Percentiles rank a stretch among this genome's conserved stretches.
These are phyloP conservation scores for Sebastes steindachneri DNA, from an alignment of 2,797 vertebrate species.

Conservation along the genomic window DNA sequence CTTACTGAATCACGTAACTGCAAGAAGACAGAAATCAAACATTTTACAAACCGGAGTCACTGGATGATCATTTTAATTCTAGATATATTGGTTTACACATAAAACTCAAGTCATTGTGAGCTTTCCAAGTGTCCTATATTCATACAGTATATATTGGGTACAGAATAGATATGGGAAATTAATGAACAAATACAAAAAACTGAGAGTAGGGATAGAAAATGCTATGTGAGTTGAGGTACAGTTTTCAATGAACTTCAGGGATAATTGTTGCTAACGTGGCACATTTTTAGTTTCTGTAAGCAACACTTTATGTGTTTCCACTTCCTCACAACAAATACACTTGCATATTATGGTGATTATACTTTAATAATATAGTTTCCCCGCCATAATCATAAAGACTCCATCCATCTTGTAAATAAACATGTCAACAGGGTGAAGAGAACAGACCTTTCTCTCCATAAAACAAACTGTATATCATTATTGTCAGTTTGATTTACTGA, in stretches of 20 bases:
- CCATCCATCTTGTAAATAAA: conserved; percentile 31
- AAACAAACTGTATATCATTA: conserved; percentile 31
- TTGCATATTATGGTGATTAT: conserved; percentile 27
- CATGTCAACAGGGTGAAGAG: conserved; percentile 9
- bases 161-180: not conserved
- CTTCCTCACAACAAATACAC: conserved; percentile 21
- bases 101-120: not conserved
- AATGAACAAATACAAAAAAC: not conserved
- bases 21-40: not conserved
- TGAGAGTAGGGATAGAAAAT: not conserved
- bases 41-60: not conserved
- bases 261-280: not conserved
- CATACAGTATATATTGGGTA: not conserved
- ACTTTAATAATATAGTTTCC: conserved; percentile 16
- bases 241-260: not conserved
- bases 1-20: not conserved
- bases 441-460: not conserved
- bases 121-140: not conserved
- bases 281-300: not conserved
- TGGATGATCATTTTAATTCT: not conserved
- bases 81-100: not conserved
- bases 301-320: not conserved
- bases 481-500: conserved; percentile 45
- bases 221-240: not conserved
- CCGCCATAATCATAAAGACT: conserved; percentile 3